phyloP scores from a whole-genome alignment of 1,140 invertebrate genomes.

The Scaptomyza pallida region DNA sequence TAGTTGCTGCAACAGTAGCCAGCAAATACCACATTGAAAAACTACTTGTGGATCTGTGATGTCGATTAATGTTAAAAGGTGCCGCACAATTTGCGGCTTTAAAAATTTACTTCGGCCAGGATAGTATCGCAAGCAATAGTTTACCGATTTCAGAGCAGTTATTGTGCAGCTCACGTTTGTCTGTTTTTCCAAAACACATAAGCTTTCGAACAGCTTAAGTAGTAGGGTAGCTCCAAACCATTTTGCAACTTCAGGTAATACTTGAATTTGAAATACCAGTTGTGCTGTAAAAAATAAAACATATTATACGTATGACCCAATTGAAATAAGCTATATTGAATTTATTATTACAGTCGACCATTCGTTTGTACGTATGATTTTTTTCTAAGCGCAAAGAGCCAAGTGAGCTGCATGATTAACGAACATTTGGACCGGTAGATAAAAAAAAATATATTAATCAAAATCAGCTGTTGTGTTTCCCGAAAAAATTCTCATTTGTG shows the following conservation, averaged over 20 bases:
- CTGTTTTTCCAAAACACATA: slow-evolving; percentile 6
- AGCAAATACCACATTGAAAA: slow-evolving; percentile 44
- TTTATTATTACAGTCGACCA: too few relatives aligned
- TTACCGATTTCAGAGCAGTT: slow-evolving; percentile 29
- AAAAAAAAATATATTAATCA: too few relatives aligned
- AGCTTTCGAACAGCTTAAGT: slow-evolving; percentile 33
- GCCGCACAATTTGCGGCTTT: slow-evolving; percentile 10
- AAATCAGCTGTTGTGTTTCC: too few relatives aligned
- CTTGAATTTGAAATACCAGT: slow-evolving; percentile 37
- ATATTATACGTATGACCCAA: too few relatives aligned
- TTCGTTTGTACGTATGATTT: too few relatives aligned
- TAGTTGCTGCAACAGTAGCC: slow-evolving; percentile 51
- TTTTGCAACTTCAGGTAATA: slow-evolving; percentile 33
- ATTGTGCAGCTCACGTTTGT: slow-evolving; percentile 5
- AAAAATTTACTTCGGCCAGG: slow-evolving; percentile 44
- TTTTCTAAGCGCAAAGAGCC: too few relatives aligned
- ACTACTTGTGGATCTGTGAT: slow-evolving; percentile 34
- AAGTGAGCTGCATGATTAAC: too few relatives aligned
- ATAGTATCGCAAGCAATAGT: slow-evolving; percentile 49
- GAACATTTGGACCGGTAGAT: too few relatives aligned
- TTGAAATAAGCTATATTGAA: too few relatives aligned
- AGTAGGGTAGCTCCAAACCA: slow-evolving; percentile 34
- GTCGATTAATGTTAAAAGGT: slow-evolving; percentile 38
- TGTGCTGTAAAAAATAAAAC: slow-evolving; percentile 33
- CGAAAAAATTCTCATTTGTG: too few relatives aligned